These are phyloP conservation scores for Plagodis pulveraria DNA, from an alignment of 2,888 invertebrate species.

Conservation along the genomic window DNA sequence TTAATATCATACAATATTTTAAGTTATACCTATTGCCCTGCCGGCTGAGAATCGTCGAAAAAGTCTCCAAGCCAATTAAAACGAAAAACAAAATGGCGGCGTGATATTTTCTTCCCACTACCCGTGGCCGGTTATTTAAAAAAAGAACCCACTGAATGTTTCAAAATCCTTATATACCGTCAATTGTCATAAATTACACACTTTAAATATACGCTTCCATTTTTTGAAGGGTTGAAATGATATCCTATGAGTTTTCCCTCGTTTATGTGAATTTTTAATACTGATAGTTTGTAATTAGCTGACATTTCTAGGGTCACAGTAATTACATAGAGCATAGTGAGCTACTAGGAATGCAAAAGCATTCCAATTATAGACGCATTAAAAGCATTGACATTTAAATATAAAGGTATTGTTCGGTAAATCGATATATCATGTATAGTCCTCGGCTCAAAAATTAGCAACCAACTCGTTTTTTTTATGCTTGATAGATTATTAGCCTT, in stretches of 20 bases:
- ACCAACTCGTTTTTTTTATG: no score
- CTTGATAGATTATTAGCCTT: no score
- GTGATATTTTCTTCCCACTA: constrained; percentile 3
- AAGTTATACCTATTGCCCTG: no score
- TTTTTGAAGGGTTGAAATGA: constrained; percentile 17
- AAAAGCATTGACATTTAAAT: no score
- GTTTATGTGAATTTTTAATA: constrained; percentile 20
- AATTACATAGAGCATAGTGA: not conserved
- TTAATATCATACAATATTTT: no score
- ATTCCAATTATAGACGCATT: no score
- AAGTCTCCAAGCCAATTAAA: no score
- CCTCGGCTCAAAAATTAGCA: no score
- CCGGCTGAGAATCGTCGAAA: no score
- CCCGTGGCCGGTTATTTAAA: constrained; percentile 3
- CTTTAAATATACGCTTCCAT: constrained; percentile 2
- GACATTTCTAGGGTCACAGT: not conserved
- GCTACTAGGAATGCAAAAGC: no score
- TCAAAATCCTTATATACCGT: constrained; percentile 14
- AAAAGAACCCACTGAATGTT: constrained; percentile 7
- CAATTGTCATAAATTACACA: constrained; percentile 11
- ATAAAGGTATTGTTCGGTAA: no score
- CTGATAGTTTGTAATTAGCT: constrained; percentile 16
- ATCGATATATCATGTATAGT: no score
- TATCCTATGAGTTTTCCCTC: constrained; percentile 20
- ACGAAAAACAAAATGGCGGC: not conserved